Percentiles rank a stretch among this genome's conserved stretches.
Evolutionary conservation across 2,888 invertebrate species (phyloP).

Genomic region (Tiliacea aurago): DNA sequence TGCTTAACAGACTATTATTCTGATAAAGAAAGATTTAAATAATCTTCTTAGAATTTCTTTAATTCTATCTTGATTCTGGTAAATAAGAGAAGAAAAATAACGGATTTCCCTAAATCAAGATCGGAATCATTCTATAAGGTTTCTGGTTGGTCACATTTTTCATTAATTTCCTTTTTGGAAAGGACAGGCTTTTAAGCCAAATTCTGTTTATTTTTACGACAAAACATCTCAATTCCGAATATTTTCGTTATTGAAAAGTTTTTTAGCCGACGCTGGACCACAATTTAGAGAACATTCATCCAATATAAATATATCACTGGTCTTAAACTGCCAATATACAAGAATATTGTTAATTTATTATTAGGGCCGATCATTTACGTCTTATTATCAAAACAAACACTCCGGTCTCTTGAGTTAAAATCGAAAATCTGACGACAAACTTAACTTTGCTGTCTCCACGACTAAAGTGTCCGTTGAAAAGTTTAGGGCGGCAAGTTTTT

Average conservation of each 20-base stretch:
- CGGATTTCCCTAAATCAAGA: conserved; percentile 18
- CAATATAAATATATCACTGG: conserved; percentile 58
- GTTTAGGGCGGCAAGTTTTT: conserved; percentile 31
- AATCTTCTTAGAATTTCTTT: not conserved
- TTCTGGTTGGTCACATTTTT: conserved; percentile 24
- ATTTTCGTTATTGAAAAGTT: conserved; percentile 34
- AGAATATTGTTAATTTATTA: conserved; percentile 69
- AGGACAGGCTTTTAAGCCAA: conserved; percentile 26
- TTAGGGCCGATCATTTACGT: conserved; percentile 70
- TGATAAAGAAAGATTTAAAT: not conserved
- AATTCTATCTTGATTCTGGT: conserved; percentile 35
- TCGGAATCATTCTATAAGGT: conserved; percentile 26
- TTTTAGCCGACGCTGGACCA: conserved; percentile 22
- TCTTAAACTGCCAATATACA: conserved; percentile 56
- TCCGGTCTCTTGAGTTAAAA: conserved; percentile 58
- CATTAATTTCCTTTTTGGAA: conserved; percentile 26
- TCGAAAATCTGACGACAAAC: conserved; percentile 60
- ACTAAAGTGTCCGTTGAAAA: not conserved
- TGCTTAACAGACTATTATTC: too few species aligned
- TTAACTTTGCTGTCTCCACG: conserved; percentile 39
- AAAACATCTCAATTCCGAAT: conserved; percentile 40
- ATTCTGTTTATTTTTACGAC: conserved; percentile 18
- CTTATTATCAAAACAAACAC: conserved; percentile 74
- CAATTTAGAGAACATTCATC: conserved; percentile 18
- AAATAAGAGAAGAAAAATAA: not conserved